Evolutionary conservation across 2,113 vertebrate genomes (phyloP), one percentile per base, ranked within the genome.

Genomic region (Elgaria multicarinata): DNA sequence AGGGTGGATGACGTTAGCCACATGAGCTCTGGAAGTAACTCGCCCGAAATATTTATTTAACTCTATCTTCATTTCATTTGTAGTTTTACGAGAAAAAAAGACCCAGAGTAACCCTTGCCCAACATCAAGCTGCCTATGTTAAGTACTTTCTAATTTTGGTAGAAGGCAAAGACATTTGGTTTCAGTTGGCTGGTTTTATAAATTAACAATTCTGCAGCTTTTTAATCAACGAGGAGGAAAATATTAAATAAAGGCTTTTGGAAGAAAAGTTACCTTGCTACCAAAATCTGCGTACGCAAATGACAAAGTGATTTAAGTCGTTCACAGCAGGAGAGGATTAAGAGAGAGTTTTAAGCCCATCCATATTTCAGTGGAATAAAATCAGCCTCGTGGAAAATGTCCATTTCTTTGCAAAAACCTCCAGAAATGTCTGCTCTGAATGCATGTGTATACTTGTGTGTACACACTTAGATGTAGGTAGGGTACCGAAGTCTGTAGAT

Each of bases 301-400:
- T 69, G 66, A 86, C 83, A 36, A 80, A 62, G 13, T 3, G 55
- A 24, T 92, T 74, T 0, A 4, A 2, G 33, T 62, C 0, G 2
- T 84, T 67, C 79, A 69, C 58, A 1, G 62, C 67, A n/a, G 5
- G 50, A 50, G 64, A 58, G 77, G 89, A 95, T 95, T 95, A 95
- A 76, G 80, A 42, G 86, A 31, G 53, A 20, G 86, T 66, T 87
- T 74, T 75, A 95, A 79, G 74, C 83, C 87, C 75, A 93, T 90
- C 92, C n/a, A 3, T 31, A 94, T 94, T 71, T 77, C 83, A n/a
- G 91, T 50, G 78, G 67, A 94, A 95, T 92, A 92, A 89, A 94
- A 92, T 85, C 89, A 94, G 69, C 55, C 86, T 87, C 87, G 74
- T 93, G 90, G 87, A 95, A 96, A 96, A 95, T 83, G 77, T 31